These are phyloP conservation scores for Agrochola litura DNA, from an alignment of 2,888 invertebrate genomes.

Conservation along the genomic window DNA sequence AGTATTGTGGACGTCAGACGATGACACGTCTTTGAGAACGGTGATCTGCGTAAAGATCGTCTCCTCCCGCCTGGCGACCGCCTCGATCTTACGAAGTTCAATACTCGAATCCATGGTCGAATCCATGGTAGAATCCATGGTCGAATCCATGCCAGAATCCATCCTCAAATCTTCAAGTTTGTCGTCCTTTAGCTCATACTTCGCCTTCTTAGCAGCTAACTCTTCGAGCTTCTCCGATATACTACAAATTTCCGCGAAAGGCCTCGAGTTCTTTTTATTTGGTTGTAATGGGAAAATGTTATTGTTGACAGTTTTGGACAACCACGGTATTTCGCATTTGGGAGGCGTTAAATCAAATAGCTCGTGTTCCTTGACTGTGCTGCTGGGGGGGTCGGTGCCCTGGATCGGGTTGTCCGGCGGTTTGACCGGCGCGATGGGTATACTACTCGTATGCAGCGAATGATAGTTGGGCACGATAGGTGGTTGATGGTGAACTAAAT, in stretches of 20 bases:
- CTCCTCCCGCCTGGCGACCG: constrained; percentile 84
- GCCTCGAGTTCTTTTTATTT: constrained; percentile 82
- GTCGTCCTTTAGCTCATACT: constrained; percentile 56
- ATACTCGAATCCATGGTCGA: constrained; percentile 68
- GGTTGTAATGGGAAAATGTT: constrained; percentile 84
- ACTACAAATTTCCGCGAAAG: constrained; percentile 86
- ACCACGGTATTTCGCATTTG: constrained; percentile 88
- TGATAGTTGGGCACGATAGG: constrained; percentile 83
- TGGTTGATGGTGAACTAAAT: constrained; percentile 83
- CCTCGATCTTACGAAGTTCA: constrained; percentile 81
- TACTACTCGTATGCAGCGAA: constrained; percentile 85
- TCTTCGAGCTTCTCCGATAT: constrained; percentile 82
- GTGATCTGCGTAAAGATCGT: constrained; percentile 88
- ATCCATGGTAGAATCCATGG: constrained; percentile 70
- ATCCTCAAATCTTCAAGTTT: constrained; percentile 58
- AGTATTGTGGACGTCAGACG: constrained; percentile 85
- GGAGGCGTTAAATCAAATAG: constrained; percentile 75
- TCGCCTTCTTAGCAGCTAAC: constrained; percentile 71
- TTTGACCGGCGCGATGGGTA: constrained; percentile 87
- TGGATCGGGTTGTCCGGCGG: constrained; percentile 88
- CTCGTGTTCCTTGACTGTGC: constrained; percentile 86
- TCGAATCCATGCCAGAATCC: constrained; percentile 70
- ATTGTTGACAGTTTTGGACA: constrained; percentile 88
- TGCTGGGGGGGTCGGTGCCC: constrained; percentile 87
- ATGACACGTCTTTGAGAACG: constrained; percentile 84